Percentiles rank a stretch among this genome's conserved stretches.
Conservation (phyloP, 2,797 vertebrate genomes). For the Vipera latastei region DNA sequence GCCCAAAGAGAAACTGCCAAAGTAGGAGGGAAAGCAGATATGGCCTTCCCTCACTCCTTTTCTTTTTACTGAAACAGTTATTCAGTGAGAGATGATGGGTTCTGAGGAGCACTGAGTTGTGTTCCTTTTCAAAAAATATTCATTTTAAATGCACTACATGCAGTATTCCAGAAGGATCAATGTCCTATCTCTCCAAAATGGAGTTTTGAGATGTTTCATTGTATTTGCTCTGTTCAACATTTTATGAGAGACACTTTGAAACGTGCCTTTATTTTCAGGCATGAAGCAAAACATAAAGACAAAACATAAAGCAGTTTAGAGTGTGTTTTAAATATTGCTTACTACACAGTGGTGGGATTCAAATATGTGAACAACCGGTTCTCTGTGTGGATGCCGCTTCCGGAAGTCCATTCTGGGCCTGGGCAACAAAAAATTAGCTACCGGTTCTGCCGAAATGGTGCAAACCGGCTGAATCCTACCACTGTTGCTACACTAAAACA, state of each 20-base stretch:
- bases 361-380: too few species aligned
- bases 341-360: background rate
- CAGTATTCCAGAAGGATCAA: background rate
- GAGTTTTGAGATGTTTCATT: background rate
- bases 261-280: background rate
- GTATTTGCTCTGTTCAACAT: background rate
- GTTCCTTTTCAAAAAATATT: background rate
- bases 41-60: background rate
- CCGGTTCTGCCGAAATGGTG: too few species aligned
- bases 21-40: background rate
- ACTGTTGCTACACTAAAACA: background rate
- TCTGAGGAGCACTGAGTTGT: background rate
- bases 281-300: background rate
- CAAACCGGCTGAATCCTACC: too few species aligned
- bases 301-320: background rate
- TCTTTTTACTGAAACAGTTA: background rate
- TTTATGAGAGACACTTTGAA: background rate
- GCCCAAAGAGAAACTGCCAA: background rate
- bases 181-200: background rate
- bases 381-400: too few species aligned
- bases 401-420: too few species aligned
- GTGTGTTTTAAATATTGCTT: background rate
- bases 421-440: too few species aligned
- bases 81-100: background rate
- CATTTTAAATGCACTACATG: background rate